Percentiles rank a stretch among this genome's conserved stretches.
Evolutionary conservation across 2,888 invertebrate genomes (phyloP).

Genomic region (Diloba caeruleocephala): DNA sequence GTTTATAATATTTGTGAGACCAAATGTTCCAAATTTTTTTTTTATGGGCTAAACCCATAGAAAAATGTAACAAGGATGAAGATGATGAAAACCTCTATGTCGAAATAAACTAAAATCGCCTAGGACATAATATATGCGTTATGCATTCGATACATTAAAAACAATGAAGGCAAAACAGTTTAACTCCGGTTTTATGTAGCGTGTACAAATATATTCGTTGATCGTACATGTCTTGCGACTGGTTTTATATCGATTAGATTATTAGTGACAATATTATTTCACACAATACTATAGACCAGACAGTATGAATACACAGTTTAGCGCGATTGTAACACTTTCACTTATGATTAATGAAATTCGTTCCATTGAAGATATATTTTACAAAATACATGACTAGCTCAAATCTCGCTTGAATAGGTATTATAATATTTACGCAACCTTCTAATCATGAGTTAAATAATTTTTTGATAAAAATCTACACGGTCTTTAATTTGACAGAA

Average conservation of each 20-base stretch:
- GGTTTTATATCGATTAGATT: constrained; percentile 27
- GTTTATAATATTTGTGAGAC: too few species aligned
- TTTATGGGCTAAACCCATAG: too few species aligned
- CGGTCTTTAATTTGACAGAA: constrained; percentile 51
- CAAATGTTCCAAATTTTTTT: too few species aligned
- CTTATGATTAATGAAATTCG: constrained; percentile 58
- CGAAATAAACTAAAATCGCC: constrained; percentile 21
- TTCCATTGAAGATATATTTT: constrained; percentile 38
- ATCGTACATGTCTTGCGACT: constrained; percentile 46
- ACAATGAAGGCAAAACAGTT: constrained; percentile 36
- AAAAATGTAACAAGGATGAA: too few species aligned
- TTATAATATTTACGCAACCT: constrained; percentile 33
- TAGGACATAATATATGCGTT: too few species aligned
- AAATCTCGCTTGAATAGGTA: constrained; percentile 26
- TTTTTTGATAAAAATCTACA: constrained; percentile 56
- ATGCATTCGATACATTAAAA: constrained; percentile 34
- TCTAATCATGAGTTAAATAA: constrained; percentile 33
- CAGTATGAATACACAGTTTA: constrained; percentile 48
- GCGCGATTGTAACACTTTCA: constrained; percentile 61
- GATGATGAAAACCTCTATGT: too few species aligned
- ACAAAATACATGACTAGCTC: constrained; percentile 35
- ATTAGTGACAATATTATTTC: constrained; percentile 41
- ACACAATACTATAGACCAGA: constrained; percentile 50
- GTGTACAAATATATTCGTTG: constrained; percentile 41
- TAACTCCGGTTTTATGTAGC: constrained; percentile 27